Percentiles rank a stretch among this genome's conserved stretches.
These are phyloP conservation scores for Ptychobarbus kaznakovi DNA, from an alignment of 2,797 vertebrate species.

Conservation along the genomic window DNA sequence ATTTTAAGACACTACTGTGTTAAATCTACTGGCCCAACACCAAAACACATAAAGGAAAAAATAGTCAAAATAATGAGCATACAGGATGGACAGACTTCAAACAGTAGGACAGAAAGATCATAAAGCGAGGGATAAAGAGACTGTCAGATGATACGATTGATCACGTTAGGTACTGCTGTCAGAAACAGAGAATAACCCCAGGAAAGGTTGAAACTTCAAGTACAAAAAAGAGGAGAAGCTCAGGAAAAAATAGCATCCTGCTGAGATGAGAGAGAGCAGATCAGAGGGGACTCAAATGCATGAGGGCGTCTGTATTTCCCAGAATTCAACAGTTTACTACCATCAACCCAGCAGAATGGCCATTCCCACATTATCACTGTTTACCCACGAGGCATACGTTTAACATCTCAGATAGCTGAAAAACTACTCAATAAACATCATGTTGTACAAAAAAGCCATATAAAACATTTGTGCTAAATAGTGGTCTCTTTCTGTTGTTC, in stretches of 20 bases:
- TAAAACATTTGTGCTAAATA: neutral
- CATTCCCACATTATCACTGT: neutral
- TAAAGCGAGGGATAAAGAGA: slow-evolving; percentile 14
- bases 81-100: slow-evolving; percentile 11
- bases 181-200: slow-evolving; percentile 17
- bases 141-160: slow-evolving; percentile 36
- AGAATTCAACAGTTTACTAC: slow-evolving; percentile 30
- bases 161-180: slow-evolving; percentile 18
- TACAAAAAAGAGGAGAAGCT: slow-evolving; percentile 25
- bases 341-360: slow-evolving; percentile 24
- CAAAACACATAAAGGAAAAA: neutral
- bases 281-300: slow-evolving; percentile 34
- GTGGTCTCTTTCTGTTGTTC: neutral
- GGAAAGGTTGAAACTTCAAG: slow-evolving; percentile 40
- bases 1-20: neutral
- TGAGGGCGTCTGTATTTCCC: neutral
- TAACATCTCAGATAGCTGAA: neutral
- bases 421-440: neutral
- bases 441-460: neutral
- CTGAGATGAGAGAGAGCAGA: slow-evolving; percentile 45
- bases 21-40: neutral
- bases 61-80: neutral
- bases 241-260: slow-evolving; percentile 16
- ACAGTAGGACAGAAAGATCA: slow-evolving; percentile 11
- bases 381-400: neutral